Conservation (phyloP, 2,113 vertebrate genomes). For the Lasiurus cinereus region DNA sequence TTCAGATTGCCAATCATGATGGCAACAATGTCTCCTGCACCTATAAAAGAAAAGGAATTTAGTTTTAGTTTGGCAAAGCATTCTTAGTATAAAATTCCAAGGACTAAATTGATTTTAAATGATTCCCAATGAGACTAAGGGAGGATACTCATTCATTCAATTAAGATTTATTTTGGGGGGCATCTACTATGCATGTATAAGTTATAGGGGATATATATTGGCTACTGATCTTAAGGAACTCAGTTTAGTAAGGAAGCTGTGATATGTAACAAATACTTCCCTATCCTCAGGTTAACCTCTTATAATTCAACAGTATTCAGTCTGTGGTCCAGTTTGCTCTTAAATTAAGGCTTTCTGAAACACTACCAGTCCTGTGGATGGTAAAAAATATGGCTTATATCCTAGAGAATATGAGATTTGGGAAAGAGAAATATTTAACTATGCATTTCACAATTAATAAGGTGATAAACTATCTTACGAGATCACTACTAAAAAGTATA, state of each 20-base stretch:
- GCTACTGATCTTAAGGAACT: constrained; percentile 6
- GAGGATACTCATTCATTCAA: constrained; percentile 23
- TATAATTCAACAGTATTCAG: constrained; percentile 32
- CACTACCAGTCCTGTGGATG: constrained; percentile 1
- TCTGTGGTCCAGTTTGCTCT: background rate
- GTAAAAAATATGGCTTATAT: constrained; percentile 1
- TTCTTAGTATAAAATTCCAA: constrained; percentile 54
- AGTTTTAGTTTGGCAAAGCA: constrained; percentile 64
- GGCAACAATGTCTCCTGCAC: constrained; percentile 90
- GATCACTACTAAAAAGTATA: constrained; percentile 31
- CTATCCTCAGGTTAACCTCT: background rate
- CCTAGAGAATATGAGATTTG: constrained; percentile 8
- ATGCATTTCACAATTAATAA: constrained; percentile 27
- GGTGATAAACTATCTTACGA: background rate
- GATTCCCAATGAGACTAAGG: constrained; percentile 17
- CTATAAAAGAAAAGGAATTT: constrained; percentile 85
- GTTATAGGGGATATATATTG: background rate
- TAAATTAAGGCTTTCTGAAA: constrained; percentile 55
- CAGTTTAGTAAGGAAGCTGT: constrained; percentile 43
- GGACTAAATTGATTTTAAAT: constrained; percentile 40
- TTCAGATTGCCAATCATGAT: constrained; percentile 92
- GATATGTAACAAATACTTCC: background rate
- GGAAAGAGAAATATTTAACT: constrained; percentile 46
- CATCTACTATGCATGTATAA: background rate
- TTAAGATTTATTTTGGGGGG: constrained; percentile 48